Evolutionary conservation across 1,140 invertebrate genomes (phyloP), one percentile per base, ranked within the genome.

Genomic region (Plodia interpunctella): DNA sequence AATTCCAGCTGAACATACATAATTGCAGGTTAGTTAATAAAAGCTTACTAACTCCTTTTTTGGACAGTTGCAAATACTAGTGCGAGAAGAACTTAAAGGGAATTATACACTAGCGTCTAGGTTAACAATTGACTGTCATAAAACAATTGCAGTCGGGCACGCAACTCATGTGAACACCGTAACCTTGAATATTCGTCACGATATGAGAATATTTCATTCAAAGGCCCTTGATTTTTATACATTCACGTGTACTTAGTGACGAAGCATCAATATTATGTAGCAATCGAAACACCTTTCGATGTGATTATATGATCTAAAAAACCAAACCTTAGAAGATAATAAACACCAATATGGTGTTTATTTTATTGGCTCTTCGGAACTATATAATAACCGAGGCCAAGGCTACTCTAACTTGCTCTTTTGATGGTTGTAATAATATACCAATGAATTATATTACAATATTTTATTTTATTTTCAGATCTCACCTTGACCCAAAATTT

Each of bases 81-180:
- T 32, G 1, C 30, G 3, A 32, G 30, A 32, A 32, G 11, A 11
- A 10, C n/a, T 32, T 32, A 32, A 6, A 8, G 4, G 6, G 30
- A 32, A 11, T 32, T 10, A 32, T 25, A 25, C 6, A 25, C 21
- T 32, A 6, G 11, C 13, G 13, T 15, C 38, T 44, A 15, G 13
- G 38, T 44, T 44, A 44, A 44, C 13, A 44, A 44, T 44, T 32
- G 30, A 32, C 38, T 15, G 38, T 35, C 32, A 10, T 35, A 44
- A 44, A 44, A 44, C 38, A 44, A 44, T 44, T 44, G 38, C 38
- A 44, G 38, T 38, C n/a, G n/a, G 35, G 13, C 38, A 44, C 38
- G 38, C 38, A 44, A 15, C 38, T 44, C 38, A 44, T 44, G 38
- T 44, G 38, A 44, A 44, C 38, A 44, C 15, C 38, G 15, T 6